A percentile compares a stretch with the other conserved stretches of the same genome.
These are phyloP conservation scores for Pipistrellus kuhlii DNA, from an alignment of 2,797 vertebrate species.

Conservation along the genomic window DNA sequence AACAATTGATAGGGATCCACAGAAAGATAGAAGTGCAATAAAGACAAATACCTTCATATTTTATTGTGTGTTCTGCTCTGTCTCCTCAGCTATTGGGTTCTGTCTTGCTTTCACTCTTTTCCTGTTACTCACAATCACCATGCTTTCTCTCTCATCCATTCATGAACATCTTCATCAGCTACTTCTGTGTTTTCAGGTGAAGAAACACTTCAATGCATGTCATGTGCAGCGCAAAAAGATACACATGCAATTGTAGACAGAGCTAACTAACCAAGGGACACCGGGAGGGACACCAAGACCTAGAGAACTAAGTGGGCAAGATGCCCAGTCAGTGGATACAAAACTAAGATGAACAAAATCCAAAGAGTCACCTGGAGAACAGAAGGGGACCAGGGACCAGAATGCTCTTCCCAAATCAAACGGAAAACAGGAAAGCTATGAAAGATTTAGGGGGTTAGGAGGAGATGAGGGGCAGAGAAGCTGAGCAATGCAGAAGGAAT, in stretches of 20 bases:
- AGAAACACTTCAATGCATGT: not conserved
- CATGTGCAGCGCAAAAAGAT: not conserved
- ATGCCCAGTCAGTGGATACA: conserved; percentile 44
- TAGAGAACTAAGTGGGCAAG: conserved; percentile 17
- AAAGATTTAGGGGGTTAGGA: not conserved
- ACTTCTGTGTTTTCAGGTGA: conserved; percentile 49
- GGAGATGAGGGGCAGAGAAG: not conserved
- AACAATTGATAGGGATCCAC: not conserved
- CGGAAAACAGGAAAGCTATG: not conserved
- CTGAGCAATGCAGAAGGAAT: not conserved
- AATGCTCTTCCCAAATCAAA: conserved; percentile 62
- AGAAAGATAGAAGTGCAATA: not conserved
- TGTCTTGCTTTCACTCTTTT: not conserved
- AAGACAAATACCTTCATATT: not conserved
- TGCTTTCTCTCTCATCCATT: conserved; percentile 30
- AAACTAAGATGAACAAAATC: conserved; percentile 58
- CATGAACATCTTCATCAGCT: not conserved
- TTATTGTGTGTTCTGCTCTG: not conserved
- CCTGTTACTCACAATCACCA: not conserved
- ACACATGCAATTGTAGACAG: not conserved
- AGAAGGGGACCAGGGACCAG: conserved; percentile 46
- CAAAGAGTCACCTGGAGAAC: conserved; percentile 71
- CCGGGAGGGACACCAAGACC: not conserved
- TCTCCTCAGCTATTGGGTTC: not conserved
- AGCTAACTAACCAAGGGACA: not conserved